Conservation (phyloP, 2,113 vertebrate genomes). For the Epinephelus moara region DNA sequence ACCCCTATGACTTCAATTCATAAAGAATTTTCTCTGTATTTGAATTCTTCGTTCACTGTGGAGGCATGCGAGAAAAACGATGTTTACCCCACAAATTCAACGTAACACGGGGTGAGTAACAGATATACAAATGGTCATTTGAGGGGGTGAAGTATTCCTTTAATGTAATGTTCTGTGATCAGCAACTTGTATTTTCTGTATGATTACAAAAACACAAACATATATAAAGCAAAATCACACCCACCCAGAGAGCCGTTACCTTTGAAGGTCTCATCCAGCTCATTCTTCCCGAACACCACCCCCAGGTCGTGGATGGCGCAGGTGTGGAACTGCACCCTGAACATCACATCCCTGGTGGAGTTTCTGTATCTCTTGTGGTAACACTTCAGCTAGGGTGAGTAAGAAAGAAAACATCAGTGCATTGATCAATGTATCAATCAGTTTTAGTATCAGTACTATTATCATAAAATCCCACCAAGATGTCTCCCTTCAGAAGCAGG, state of each 20-base stretch:
- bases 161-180: background rate
- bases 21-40: too few relatives aligned
- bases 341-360: slow-evolving; percentile 92
- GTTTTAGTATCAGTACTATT: too few relatives aligned
- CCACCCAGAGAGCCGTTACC: slow-evolving; percentile 79
- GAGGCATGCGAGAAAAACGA: too few relatives aligned
- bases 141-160: background rate
- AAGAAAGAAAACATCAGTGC: background rate
- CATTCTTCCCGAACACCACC: slow-evolving; percentile 93
- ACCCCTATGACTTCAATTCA: too few relatives aligned
- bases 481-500: slow-evolving; percentile 96
- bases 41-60: too few relatives aligned
- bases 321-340: slow-evolving; percentile 98
- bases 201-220: background rate
- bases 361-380: slow-evolving; percentile 96
- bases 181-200: background rate
- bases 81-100: too few relatives aligned
- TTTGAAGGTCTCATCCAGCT: slow-evolving; percentile 96
- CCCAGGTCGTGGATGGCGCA: slow-evolving; percentile 96
- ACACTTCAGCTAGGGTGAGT: slow-evolving; percentile 89
- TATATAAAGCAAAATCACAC: background rate
- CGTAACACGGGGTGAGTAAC: too few relatives aligned
- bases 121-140: too few relatives aligned
- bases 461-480: slow-evolving; percentile 87
- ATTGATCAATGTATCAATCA: accelerated